These are phyloP conservation scores for Zaprionus obscuricornis DNA, from an alignment of 2,888 invertebrate species.

Conservation along the genomic window DNA sequence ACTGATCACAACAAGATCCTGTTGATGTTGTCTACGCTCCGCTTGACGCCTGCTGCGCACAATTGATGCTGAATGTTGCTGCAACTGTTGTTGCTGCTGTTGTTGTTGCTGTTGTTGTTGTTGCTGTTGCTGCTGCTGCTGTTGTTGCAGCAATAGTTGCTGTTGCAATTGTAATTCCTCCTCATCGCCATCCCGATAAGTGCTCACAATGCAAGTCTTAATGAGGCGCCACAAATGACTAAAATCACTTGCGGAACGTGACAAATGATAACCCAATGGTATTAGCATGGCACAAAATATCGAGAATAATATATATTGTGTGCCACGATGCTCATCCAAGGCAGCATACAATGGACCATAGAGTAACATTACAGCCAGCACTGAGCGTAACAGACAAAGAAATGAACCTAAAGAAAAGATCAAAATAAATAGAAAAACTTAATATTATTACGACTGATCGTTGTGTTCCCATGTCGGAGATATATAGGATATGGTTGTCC, in stretches of 20 bases:
- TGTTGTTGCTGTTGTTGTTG: slow-evolving; percentile 46
- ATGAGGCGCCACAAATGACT: slow-evolving; percentile 94
- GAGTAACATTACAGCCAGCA: slow-evolving; percentile 90
- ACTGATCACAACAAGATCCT: slow-evolving; percentile 16
- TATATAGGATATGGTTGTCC: no score
- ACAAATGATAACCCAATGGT: slow-evolving; percentile 95
- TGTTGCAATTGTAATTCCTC: slow-evolving; percentile 76
- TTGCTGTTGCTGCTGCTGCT: slow-evolving; percentile 44
- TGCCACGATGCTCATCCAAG: slow-evolving; percentile 91
- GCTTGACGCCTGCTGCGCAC: slow-evolving; percentile 16
- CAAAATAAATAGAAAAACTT: neutral
- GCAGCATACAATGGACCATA: slow-evolving; percentile 95
- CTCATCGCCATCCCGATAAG: slow-evolving; percentile 91
- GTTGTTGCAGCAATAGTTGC: no score
- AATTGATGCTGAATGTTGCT: no score
- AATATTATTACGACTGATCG: no score
- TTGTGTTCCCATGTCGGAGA: no score
- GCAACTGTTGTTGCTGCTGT: slow-evolving; percentile 39
- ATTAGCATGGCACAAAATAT: slow-evolving; percentile 96
- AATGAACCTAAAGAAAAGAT: slow-evolving; percentile 85
- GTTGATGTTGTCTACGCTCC: slow-evolving; percentile 21
- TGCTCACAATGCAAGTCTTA: slow-evolving; percentile 88
- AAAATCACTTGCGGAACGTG: slow-evolving; percentile 96
- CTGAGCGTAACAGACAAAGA: slow-evolving; percentile 91
- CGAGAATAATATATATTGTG: slow-evolving; percentile 96